Evolutionary conservation across 2,797 vertebrate species (phyloP).

Genomic region (Hoplostethus mediterraneus): DNA sequence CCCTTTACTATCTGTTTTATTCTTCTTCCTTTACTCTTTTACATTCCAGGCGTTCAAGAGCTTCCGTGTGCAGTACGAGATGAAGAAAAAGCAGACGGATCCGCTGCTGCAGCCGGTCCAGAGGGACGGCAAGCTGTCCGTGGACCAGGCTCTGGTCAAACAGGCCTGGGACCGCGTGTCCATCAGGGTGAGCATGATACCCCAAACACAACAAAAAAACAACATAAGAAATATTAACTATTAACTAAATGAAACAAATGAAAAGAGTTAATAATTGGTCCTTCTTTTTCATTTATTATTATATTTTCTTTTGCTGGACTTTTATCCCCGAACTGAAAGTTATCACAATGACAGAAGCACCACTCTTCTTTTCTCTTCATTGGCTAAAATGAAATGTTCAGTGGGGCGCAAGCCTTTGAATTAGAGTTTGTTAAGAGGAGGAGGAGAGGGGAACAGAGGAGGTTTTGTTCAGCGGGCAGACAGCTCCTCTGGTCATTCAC

Average conservation of each 20-base stretch:
- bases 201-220: too few species aligned
- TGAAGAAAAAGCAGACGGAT: constrained; percentile 94
- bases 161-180: constrained; percentile 95
- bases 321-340: constrained; percentile 1
- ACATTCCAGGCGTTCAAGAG: constrained; percentile 90
- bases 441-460: constrained; percentile 67
- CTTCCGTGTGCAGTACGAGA: constrained; percentile 94
- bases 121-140: constrained; percentile 93
- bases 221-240: too few species aligned
- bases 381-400: constrained; percentile 60
- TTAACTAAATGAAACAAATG: constrained; percentile 11
- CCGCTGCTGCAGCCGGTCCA: constrained; percentile 88
- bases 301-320: constrained; percentile 8
- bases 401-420: constrained; percentile 49
- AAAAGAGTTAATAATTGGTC: constrained; percentile 19
- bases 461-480: constrained; percentile 67
- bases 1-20: neutral
- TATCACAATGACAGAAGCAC: constrained; percentile 38
- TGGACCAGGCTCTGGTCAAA: constrained; percentile 96
- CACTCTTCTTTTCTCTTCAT: constrained; percentile 38
- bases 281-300: neutral
- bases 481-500: constrained; percentile 39
- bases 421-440: constrained; percentile 60
- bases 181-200: constrained; percentile 87
- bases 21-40: constrained; percentile 7